Conservation (phyloP, 1,140 invertebrate genomes). For the Matsumurasca onukii region DNA sequence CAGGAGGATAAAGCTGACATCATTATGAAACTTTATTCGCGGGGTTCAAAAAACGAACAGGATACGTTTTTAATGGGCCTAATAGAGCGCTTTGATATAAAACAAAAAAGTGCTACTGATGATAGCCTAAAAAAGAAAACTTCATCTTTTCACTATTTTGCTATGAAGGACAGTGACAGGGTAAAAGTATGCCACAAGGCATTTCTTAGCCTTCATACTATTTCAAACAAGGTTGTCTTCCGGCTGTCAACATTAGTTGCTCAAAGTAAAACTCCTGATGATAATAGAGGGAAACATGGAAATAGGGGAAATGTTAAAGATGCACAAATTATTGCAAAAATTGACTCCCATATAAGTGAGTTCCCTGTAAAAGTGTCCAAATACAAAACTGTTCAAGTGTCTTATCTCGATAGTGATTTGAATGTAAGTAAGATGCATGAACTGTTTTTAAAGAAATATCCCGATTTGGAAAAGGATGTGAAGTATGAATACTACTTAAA, state of each 20-base stretch:
- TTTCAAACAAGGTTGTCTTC: slow-evolving; percentile 13
- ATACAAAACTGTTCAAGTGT: slow-evolving; percentile 9
- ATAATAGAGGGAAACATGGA: slow-evolving; percentile 12
- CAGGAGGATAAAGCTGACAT: slow-evolving; percentile 2
- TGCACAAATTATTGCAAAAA: slow-evolving; percentile 9
- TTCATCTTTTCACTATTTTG: background rate
- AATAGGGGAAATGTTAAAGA: slow-evolving; percentile 13
- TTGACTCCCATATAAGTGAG: slow-evolving; percentile 5
- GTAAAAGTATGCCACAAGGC: slow-evolving; percentile 7
- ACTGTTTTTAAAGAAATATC: slow-evolving; percentile 31
- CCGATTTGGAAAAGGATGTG: slow-evolving; percentile 41
- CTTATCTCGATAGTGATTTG: background rate
- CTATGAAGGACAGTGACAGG: background rate
- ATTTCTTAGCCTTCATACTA: background rate
- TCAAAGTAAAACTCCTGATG: background rate
- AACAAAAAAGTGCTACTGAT: background rate
- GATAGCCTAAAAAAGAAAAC: background rate
- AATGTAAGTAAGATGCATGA: slow-evolving; percentile 18
- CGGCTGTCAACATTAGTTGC: slow-evolving; percentile 12
- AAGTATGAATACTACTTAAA: slow-evolving; percentile 37
- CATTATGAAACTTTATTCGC: slow-evolving; percentile 4
- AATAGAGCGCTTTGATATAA: slow-evolving; percentile 10
- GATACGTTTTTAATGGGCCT: slow-evolving; percentile 5
- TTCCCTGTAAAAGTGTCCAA: slow-evolving; percentile 1
- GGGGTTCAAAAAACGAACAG: slow-evolving; percentile 3